Base-by-base conservation (phyloP, 1,140 invertebrate species). In the Drosophila sturtevanti region DNA sequence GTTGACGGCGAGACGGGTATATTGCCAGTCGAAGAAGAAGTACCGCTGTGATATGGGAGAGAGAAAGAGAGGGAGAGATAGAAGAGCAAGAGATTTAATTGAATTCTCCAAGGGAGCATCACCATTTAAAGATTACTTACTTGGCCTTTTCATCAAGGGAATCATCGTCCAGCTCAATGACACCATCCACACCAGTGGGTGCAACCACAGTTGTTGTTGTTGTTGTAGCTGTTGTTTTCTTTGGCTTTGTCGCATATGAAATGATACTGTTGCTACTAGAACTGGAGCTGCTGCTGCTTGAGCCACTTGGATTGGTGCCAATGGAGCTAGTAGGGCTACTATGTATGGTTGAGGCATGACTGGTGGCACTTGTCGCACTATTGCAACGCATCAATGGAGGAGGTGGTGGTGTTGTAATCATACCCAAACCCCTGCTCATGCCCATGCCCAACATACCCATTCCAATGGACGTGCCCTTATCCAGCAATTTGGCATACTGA, bases 401-500 rank as follows among this genome's bases (percentile, higher is more conserved):
- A 9, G 55, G 52, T 21, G 48, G 12, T 9, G 48, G 44, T 12
- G 63, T 24, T 24, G 58, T 0, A 4, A 21, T n/a, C 18, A n/a
- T n/a, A n/a, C 37, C 48, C n/a, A n/a, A n/a, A n/a, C n/a, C n/a
- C n/a, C n/a, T n/a, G n/a, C n/a, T n/a, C 18, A n/a, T n/a, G 4
- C 37, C 48, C 21, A 55, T 24, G 44, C 10, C 52, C 16, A n/a
- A n/a, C n/a, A 0, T 55, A 4, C 16, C 38, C 22, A 48, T 1
- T 34, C 27, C 31, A 11, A 16, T 11, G 27, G n/a, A 10, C 3
- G 27, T 56, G 0, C 24, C 54, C 31, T 51, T 22, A 0, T 37
- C 34, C 9, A 80, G 18, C 6, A 75, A 37, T 12, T 37, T 60
- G 34, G 62, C 59, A 38, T 75, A 79, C 4, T 73, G 21, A 0